A percentile compares a stretch with the other conserved stretches of the same genome.
Evolutionary conservation across 2,113 vertebrate genomes (phyloP).

Genomic region (Scomber scombrus): DNA sequence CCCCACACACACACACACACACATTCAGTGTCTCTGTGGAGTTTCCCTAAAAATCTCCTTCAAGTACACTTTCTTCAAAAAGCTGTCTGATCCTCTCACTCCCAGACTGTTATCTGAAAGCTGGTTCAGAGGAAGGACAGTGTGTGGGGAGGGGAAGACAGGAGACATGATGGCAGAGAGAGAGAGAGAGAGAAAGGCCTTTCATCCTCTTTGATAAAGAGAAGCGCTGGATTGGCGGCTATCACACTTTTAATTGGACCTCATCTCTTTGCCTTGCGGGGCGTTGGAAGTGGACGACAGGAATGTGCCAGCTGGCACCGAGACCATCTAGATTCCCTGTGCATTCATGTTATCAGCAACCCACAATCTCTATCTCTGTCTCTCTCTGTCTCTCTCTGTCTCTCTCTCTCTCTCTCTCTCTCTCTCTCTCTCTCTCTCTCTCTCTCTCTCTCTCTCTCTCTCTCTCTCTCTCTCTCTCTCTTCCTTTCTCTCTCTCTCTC

Average conservation of each 20-base stretch:
- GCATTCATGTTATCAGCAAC: conserved; percentile 61
- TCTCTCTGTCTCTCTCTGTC: conserved; percentile 5
- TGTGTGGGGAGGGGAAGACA: conserved; percentile 20
- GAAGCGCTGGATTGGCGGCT: conserved; percentile 59
- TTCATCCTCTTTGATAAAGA: conserved; percentile 67
- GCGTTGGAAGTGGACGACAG: conserved; percentile 63
- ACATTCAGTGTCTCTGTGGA: not conserved
- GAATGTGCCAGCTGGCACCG: conserved; percentile 70
- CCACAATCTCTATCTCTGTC: conserved; percentile 24
- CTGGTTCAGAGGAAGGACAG: conserved; percentile 56
- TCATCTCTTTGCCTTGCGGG: conserved; percentile 62
- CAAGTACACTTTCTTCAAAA: conserved; percentile 38
- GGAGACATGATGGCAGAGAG: conserved; percentile 45
- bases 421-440: conserved; percentile 1
- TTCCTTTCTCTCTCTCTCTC: conserved; percentile 51
- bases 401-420: conserved; percentile 30
- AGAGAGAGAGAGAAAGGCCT: conserved; percentile 12
- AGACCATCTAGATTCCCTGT: conserved; percentile 51
- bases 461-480: conserved; percentile 42
- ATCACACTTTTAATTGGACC: conserved; percentile 74
- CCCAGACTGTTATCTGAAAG: conserved; percentile 47
- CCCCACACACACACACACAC: not conserved
- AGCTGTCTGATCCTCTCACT: conserved; percentile 55
- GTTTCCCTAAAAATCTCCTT: conserved; percentile 22
- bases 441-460: conserved; percentile 29